A percentile compares a stretch with the other conserved stretches of the same genome.
These are phyloP conservation scores for Zophobas morio DNA, from an alignment of 1,140 invertebrate species.

Conservation along the genomic window DNA sequence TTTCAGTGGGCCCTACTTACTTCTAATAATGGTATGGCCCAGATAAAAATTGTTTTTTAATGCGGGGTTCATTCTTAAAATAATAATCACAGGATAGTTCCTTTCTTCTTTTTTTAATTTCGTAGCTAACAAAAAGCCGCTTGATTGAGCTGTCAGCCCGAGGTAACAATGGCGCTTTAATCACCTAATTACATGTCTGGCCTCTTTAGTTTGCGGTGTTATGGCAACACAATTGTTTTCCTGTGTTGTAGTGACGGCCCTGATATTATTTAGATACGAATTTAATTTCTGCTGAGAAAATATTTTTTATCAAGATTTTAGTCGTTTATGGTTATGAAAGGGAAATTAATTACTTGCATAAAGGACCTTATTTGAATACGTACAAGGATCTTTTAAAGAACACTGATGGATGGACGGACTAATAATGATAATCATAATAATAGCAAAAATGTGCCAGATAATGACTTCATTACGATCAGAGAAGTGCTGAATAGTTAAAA, in stretches of 20 bases:
- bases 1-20: conserved; percentile 7
- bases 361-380: conserved; percentile 41
- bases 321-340: conserved; percentile 32
- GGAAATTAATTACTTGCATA: conserved; percentile 39
- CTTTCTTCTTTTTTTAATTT: conserved; percentile 52
- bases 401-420: conserved; percentile 31
- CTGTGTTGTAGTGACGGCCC: conserved; percentile 46
- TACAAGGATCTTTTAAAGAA: conserved; percentile 16
- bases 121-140: conserved; percentile 57
- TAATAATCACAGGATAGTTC: conserved; percentile 56
- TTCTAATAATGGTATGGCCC: conserved; percentile 52
- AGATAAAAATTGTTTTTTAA: conserved; percentile 63
- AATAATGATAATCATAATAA: conserved; percentile 37
- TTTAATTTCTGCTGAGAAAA: conserved; percentile 51
- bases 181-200: conserved; percentile 63
- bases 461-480: conserved; percentile 39
- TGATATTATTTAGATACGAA: conserved; percentile 55
- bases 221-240: conserved; percentile 61
- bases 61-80: conserved; percentile 60
- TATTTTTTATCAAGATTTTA: conserved; percentile 46
- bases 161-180: conserved; percentile 61
- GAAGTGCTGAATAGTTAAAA: conserved; percentile 3
- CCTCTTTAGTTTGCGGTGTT: conserved; percentile 60
- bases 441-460: conserved; percentile 43
- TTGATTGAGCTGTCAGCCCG: conserved; percentile 63